Evolutionary conservation across 2,113 vertebrate species (phyloP), one percentile per base, ranked within the genome.

Genomic region (Hepsetus odoe): DNA sequence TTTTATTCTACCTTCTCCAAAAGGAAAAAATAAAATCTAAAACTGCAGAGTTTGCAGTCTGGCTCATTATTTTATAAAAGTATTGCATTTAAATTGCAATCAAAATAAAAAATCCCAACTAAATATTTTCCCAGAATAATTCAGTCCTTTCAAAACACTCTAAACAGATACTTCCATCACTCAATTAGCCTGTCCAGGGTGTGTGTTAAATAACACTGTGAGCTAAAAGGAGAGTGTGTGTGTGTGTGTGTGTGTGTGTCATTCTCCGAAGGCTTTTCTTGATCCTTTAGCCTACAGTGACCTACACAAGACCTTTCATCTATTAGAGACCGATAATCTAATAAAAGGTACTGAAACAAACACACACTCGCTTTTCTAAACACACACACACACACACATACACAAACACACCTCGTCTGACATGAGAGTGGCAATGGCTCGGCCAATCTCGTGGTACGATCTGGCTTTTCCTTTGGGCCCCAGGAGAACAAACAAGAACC

Each of bases 391-490:
- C 20, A 58, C 5, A 20, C 10, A 40, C 22, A 62, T 2, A 77
- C 18, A 51, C 2, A 58, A 30, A 82, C 59, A 0, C 88, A 98
- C 98, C 96, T 99, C 98, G 46, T 99, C 98, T 0, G 98, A 98
- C 98, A 99, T 98, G 88, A 99, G 89, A 0, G 98, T 99, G 71
- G 96, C 98, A 0, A 99, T 99, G 84, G 97, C 93, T 88, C 98
- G 91, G 83, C 98, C 98, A 9, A 99, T 98, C 89, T 99, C 98
- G 24, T 96, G 96, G 69, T 99, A 99, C 40, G 97, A 97, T 89
- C 98, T 98, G 6, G 95, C 96, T 93, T 98, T 98, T 53, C 98
- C 96, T 92, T 98, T 99, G 5, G 98, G 97, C 76, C 98, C 98
- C 88, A 99, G 90, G 16, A 99, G 94, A 83, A 99, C 92, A 80